Evolutionary conservation across 2,797 vertebrate species (phyloP).

Genomic region (Schizopygopsis pylzovi): DNA sequence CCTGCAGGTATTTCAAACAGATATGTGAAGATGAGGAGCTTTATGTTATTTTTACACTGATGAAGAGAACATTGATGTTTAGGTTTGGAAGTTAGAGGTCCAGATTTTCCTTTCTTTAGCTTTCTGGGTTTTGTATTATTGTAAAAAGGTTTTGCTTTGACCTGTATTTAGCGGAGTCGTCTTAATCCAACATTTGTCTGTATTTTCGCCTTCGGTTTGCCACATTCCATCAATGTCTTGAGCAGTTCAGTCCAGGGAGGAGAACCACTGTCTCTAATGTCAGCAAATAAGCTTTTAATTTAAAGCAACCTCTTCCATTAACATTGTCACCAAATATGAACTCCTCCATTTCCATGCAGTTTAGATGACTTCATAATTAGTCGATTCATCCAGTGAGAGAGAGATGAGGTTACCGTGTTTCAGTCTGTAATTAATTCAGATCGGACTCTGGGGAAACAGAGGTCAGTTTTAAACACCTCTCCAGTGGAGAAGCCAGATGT

Average conservation of each 20-base stretch:
- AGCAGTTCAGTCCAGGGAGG: neutral
- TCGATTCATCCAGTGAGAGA: slow-evolving; percentile 36
- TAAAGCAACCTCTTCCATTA: neutral
- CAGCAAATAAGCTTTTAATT: slow-evolving; percentile 8
- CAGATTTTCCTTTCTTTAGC: neutral
- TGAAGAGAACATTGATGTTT: neutral
- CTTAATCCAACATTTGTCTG: neutral
- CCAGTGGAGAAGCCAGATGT: slow-evolving; percentile 6
- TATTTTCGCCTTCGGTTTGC: neutral
- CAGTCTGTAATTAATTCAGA: slow-evolving; percentile 28
- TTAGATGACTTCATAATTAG: slow-evolving; percentile 44
- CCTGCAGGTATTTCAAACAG: neutral
- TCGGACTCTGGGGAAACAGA: neutral
- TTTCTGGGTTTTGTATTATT: neutral
- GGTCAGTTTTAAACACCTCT: slow-evolving; percentile 33
- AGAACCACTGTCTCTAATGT: neutral
- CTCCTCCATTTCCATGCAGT: slow-evolving; percentile 5
- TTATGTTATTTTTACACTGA: neutral
- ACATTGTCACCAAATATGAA: neutral
- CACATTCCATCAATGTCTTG: neutral
- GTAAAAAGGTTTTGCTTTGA: neutral
- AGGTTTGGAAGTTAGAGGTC: neutral
- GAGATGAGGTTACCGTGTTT: slow-evolving; percentile 12
- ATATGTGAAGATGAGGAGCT: neutral
- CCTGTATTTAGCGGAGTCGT: neutral